A percentile compares a stretch with the other conserved stretches of the same genome.
These are phyloP conservation scores for Acleris sparsana DNA, from an alignment of 2,888 invertebrate species.

Conservation along the genomic window DNA sequence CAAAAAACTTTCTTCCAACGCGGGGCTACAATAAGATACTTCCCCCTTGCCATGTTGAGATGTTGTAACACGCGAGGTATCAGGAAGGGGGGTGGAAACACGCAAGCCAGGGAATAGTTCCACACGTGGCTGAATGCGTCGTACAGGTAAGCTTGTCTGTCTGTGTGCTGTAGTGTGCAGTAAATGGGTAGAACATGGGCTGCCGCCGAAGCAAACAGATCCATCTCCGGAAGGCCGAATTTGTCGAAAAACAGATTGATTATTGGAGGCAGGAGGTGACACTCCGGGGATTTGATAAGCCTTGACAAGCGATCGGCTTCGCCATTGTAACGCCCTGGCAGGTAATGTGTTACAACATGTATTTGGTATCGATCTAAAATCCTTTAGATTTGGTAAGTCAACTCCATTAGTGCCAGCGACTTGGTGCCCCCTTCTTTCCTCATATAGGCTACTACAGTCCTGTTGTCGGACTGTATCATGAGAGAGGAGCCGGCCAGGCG, in stretches of 20 bases:
- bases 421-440: background rate
- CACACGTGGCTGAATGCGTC: conserved; percentile 22
- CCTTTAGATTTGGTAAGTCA: background rate
- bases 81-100: conserved; percentile 27
- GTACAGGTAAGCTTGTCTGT: background rate
- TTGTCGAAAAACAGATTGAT: background rate
- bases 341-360: too few relatives aligned
- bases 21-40: background rate
- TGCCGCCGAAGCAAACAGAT: background rate
- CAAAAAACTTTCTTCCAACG: background rate
- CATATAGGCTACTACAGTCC: background rate
- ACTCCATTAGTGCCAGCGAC: background rate
- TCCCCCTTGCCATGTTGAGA: conserved; percentile 4
- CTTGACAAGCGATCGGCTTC: conserved; percentile 8
- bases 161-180: background rate
- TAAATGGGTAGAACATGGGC: background rate
- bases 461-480: background rate
- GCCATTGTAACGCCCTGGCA: background rate
- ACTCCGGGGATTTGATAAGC: background rate
- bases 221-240: background rate
- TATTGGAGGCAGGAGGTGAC: background rate
- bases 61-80: conserved; percentile 30
- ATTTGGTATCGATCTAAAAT: too few relatives aligned
- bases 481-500: background rate
- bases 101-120: conserved; percentile 29